Base-by-base conservation (phyloP, 2,797 vertebrate species). In the Agapornis canus region DNA sequence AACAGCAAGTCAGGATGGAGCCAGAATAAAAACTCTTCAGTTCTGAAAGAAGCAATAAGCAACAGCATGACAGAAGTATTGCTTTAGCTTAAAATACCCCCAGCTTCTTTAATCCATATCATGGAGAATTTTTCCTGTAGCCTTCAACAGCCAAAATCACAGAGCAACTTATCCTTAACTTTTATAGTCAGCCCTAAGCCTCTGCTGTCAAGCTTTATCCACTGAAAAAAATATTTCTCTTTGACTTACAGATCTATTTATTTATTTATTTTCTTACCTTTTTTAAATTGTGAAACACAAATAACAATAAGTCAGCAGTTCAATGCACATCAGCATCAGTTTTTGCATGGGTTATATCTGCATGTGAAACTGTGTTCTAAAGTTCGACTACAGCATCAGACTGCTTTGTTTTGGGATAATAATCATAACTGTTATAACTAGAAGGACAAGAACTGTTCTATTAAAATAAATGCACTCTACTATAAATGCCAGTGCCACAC, bases 401-500 rank as follows among this genome's bases (percentile, higher is more conserved):
- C 23, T 69, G 12, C 10, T 90, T 92, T 89, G 27, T 65, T 65
- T 89, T 48, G 66, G 25, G 42, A 73, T 89, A 77, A 83, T 73
- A 80, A 47, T 68, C 26, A 52, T 61, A 66, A 40, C 69, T 78
- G 25, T 16, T 92, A 15, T 92, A 94, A 82, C 31, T 72, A 61
- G 22, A 87, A 95, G 61, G 35, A 42, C 25, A 92, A 70, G 43
- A 92, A 81, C 60, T 52, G 5, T 71, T 76, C 40, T 59, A 57
- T 94, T 92, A 63, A 94, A 96, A 89, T 84, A 80, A 86, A 91
- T 75, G 18, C 10, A 43, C 11, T 92, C 37, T 94, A 42, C 25
- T 90, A n/a, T 86, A 94, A 96, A 95, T 93, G 60, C 57, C 84
- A 75, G 59, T 76, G 77, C 76, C 88, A 94, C 31, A 86, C 25